These are phyloP conservation scores for Drosophila bipectinata DNA, from an alignment of 1,140 invertebrate genomes.

Conservation along the genomic window DNA sequence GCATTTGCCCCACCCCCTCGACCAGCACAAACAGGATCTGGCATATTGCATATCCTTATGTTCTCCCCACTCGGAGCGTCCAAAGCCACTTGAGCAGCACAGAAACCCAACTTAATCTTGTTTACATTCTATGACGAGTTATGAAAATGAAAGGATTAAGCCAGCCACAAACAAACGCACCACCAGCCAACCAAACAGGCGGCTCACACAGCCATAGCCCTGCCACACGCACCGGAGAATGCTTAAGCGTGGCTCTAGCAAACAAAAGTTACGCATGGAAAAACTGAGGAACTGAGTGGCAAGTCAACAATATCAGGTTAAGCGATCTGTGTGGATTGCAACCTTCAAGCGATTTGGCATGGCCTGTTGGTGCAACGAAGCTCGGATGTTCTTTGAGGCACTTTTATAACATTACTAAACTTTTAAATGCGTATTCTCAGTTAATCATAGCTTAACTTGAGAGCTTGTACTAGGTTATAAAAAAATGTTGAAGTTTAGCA, in stretches of 20 bases:
- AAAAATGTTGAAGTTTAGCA: no score
- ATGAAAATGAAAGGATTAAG: conserved; percentile 82
- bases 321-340: conserved; percentile 4
- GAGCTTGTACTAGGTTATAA: no score
- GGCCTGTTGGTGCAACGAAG: conserved; percentile 12
- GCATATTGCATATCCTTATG: conserved; percentile 50
- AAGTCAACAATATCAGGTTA: conserved; percentile 40
- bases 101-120: conserved; percentile 81
- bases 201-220: conserved; percentile 2
- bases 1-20: conserved; percentile 14
- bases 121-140: conserved; percentile 82
- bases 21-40: neutral
- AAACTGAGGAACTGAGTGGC: conserved; percentile 33
- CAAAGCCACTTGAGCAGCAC: conserved; percentile 77
- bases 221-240: conserved; percentile 51
- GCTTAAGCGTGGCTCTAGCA: conserved; percentile 64
- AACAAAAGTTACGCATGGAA: conserved; percentile 76
- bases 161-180: conserved; percentile 75
- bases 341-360: conserved; percentile 1
- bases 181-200: conserved; percentile 21
- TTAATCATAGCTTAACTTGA: no score
- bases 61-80: conserved; percentile 28
- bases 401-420: neutral
- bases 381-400: conserved; percentile 7
- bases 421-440: no score